These are phyloP conservation scores for Xyrichtys novacula DNA, from an alignment of 2,797 vertebrate species.

Conservation along the genomic window DNA sequence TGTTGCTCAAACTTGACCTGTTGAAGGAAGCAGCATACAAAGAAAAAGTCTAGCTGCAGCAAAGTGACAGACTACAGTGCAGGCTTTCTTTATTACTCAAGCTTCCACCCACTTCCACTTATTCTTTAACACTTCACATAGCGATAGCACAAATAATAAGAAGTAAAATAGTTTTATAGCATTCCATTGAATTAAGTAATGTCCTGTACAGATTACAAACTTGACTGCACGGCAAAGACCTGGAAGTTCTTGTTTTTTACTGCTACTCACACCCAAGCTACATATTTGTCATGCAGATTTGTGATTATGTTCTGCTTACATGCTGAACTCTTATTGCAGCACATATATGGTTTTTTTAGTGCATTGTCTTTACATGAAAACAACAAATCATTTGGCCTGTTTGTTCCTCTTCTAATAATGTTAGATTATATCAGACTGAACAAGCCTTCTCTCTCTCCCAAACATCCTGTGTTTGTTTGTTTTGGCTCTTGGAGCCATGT, in stretches of 20 bases:
- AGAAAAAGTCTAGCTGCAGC: constrained; percentile 6
- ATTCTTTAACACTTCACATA: constrained; percentile 74
- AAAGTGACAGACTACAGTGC: constrained; percentile 10
- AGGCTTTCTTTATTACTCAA: constrained; percentile 27
- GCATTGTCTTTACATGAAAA: constrained; percentile 30
- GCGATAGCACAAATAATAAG: constrained; percentile 44
- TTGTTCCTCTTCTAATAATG: constrained; percentile 46
- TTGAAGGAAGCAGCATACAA: constrained; percentile 5
- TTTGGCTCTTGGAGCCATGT: constrained; percentile 63
- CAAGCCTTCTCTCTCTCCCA: constrained; percentile 30
- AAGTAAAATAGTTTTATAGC: constrained; percentile 50
- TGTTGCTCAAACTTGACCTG: constrained; percentile 25
- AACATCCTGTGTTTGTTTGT: constrained; percentile 77
- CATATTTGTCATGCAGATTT: constrained; percentile 5
- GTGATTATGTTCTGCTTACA: constrained; percentile 4
- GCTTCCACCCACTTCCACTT: constrained; percentile 79
- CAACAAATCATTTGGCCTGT: constrained; percentile 34
- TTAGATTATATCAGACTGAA: constrained; percentile 38
- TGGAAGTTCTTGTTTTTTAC: constrained; percentile 8
- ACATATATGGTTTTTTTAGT: background rate
- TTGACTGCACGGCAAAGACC: constrained; percentile 35
- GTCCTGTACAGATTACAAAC: constrained; percentile 58
- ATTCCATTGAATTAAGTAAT: constrained; percentile 69
- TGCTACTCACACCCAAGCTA: constrained; percentile 24
- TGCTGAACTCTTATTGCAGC: constrained; percentile 1